Percentiles rank a stretch among this genome's conserved stretches.
phyloP scores from a whole-genome alignment of 2,797 vertebrate genomes.

The Todus mexicanus region DNA sequence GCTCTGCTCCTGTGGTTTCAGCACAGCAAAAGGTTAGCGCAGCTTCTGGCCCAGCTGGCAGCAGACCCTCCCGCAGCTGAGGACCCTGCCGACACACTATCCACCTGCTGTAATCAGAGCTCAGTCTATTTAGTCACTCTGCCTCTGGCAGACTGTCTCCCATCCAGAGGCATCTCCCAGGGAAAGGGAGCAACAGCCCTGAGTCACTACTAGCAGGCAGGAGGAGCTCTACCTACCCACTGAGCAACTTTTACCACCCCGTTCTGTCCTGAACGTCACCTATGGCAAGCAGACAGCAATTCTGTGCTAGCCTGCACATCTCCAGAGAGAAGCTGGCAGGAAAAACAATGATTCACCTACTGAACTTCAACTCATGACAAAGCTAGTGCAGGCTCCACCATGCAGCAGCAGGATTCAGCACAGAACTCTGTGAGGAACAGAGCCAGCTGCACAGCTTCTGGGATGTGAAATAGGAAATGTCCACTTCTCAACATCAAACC shows the following conservation, averaged over 20 bases:
- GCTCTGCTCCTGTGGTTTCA: not conserved
- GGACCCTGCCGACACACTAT: not conserved
- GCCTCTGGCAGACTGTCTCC: not conserved
- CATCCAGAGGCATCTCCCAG: not conserved
- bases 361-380: not conserved
- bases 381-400: fast-evolving
- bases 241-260: not conserved
- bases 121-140: not conserved
- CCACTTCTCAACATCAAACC: not conserved
- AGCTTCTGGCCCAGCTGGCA: not conserved
- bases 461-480: not conserved
- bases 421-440: not conserved
- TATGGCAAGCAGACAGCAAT: not conserved
- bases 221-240: not conserved
- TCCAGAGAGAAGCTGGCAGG: not conserved
- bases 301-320: not conserved
- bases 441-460: not conserved
- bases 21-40: not conserved
- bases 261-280: not conserved
- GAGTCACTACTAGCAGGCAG: fast-evolving
- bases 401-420: not conserved
- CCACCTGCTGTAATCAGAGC: not conserved
- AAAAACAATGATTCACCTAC: not conserved
- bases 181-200: not conserved
- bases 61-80: not conserved